phyloP scores from a whole-genome alignment of 2,797 vertebrate species.

The Urocyon cinereoargenteus region DNA sequence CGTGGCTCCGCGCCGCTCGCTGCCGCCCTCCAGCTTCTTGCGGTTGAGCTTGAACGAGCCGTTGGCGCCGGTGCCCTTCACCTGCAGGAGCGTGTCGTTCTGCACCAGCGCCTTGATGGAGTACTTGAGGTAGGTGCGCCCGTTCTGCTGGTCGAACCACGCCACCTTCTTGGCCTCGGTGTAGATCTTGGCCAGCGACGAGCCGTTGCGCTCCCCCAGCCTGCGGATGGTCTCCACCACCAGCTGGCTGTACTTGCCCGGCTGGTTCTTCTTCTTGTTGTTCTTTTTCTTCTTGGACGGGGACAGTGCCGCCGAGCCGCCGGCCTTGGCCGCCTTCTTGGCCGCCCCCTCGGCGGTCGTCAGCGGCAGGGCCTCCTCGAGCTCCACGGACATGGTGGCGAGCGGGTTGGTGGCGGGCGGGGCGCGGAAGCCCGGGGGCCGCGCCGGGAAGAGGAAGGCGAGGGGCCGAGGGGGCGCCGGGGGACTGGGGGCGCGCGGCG shows the following conservation, averaged over 20 bases:
- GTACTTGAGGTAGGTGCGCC: slow-evolving; percentile 92
- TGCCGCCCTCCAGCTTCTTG: slow-evolving; percentile 89
- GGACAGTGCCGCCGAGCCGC: slow-evolving; percentile 69
- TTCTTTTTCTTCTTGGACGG: slow-evolving; percentile 88
- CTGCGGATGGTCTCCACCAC: slow-evolving; percentile 91
- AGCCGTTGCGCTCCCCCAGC: slow-evolving; percentile 91
- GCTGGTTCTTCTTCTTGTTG: slow-evolving; percentile 92
- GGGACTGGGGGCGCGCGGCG: slow-evolving; percentile 61
- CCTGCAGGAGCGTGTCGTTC: slow-evolving; percentile 93
- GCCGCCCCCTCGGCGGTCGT: slow-evolving; percentile 84
- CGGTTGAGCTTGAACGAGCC: slow-evolving; percentile 93
- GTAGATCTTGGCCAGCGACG: slow-evolving; percentile 92
- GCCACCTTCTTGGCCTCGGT: slow-evolving; percentile 91
- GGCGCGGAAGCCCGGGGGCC: slow-evolving; percentile 60
- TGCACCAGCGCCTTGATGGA: slow-evolving; percentile 92
- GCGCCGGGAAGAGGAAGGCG: slow-evolving; percentile 40
- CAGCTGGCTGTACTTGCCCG: slow-evolving; percentile 92
- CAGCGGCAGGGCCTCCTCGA: slow-evolving; percentile 87
- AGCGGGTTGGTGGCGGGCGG: slow-evolving; percentile 60
- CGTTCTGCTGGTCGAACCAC: slow-evolving; percentile 94
- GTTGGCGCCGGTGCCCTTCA: slow-evolving; percentile 93
- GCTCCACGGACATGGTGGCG: slow-evolving; percentile 88
- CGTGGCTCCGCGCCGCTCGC: slow-evolving; percentile 76
- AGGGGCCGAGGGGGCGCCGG: background rate
- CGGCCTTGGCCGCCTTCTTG: slow-evolving; percentile 76